phyloP scores from a whole-genome alignment of 2,888 invertebrate species.

The Eueremaeus valkanovi region DNA sequence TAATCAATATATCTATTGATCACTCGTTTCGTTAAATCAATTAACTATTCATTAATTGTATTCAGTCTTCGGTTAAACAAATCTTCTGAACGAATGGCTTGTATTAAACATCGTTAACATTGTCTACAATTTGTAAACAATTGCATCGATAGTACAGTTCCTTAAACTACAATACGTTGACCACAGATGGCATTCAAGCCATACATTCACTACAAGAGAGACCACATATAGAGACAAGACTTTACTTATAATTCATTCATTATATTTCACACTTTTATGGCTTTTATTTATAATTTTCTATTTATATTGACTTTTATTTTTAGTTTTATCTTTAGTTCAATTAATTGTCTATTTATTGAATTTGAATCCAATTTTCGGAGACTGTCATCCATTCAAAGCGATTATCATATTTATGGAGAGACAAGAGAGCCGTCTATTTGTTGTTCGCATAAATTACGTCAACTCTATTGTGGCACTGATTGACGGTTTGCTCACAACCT shows the following conservation, averaged over 20 bases:
- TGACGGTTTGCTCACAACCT: not conserved
- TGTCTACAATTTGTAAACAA: not conserved
- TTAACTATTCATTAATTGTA: not conserved
- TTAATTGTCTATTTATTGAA: too few relatives aligned
- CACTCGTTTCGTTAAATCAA: not conserved
- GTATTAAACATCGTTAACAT: not conserved
- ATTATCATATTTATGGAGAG: too few relatives aligned
- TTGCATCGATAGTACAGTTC: constrained; percentile 7
- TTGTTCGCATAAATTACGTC: not conserved
- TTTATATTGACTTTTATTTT: too few relatives aligned
- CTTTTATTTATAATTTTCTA: too few relatives aligned
- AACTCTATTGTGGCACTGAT: not conserved
- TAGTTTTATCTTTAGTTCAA: too few relatives aligned
- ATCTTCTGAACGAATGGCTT: not conserved
- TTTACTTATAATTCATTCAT: too few relatives aligned
- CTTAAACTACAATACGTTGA: not conserved
- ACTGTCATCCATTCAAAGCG: too few relatives aligned
- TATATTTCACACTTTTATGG: too few relatives aligned
- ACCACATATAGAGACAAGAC: too few relatives aligned
- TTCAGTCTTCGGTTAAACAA: not conserved
- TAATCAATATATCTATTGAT: too few relatives aligned
- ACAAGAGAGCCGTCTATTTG: not conserved
- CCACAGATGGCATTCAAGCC: not conserved
- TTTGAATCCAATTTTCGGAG: too few relatives aligned
- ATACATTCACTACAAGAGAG: too few relatives aligned